Evolutionary conservation across 2,113 vertebrate species (phyloP).

Genomic region (Craseonycteris thonglongyai): DNA sequence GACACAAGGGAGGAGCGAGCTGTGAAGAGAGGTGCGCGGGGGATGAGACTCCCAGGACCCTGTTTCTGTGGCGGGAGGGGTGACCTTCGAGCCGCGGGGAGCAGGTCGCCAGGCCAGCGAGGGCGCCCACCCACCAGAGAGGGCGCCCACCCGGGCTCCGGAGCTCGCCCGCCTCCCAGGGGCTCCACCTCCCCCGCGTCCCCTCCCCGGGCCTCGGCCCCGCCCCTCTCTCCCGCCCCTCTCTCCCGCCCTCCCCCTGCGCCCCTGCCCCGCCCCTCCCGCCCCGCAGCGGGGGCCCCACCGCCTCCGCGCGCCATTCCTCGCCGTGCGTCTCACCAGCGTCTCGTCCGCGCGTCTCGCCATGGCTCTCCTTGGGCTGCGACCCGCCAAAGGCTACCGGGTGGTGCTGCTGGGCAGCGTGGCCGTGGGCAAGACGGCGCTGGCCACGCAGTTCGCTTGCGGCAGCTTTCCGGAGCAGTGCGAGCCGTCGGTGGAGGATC

Average conservation of each 20-base stretch:
- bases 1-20: too few species aligned
- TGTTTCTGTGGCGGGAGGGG: not conserved
- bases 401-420: constrained; percentile 55
- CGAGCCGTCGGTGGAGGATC: constrained; percentile 54
- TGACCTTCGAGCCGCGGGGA: not conserved
- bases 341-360: not conserved
- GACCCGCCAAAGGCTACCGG: constrained; percentile 47
- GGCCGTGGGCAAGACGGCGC: constrained; percentile 53
- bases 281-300: not conserved
- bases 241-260: not conserved
- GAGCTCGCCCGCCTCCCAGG: not conserved
- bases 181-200: too few species aligned
- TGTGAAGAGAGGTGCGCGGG: not conserved
- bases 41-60: not conserved
- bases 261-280: not conserved
- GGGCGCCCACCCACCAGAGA: not conserved
- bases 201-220: not conserved
- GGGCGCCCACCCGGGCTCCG: not conserved
- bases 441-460: constrained; percentile 55
- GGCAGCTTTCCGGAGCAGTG: constrained; percentile 50
- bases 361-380: constrained; percentile 19
- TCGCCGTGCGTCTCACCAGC: not conserved
- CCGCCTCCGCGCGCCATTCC: constrained; percentile 22
- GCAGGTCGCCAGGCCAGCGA: not conserved
- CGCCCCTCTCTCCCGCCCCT: not conserved